A percentile compares a stretch with the other conserved stretches of the same genome.
phyloP scores from a whole-genome alignment of 2,888 invertebrate species.

The Drosophila affinis region DNA sequence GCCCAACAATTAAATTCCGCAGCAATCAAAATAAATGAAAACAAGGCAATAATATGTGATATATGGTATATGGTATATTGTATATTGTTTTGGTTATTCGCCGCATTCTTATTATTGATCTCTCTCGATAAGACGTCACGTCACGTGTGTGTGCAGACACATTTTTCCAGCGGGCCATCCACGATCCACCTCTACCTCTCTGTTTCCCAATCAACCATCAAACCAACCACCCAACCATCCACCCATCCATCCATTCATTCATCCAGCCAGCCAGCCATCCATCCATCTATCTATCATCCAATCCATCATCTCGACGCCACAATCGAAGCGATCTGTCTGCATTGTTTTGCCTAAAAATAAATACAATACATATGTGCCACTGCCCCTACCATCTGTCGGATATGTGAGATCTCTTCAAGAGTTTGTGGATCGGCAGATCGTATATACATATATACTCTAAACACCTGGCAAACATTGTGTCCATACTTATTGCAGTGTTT shows the following conservation, averaged over 20 bases:
- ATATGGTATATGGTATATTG: not conserved
- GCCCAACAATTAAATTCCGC: not conserved
- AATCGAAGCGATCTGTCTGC: constrained; percentile 52
- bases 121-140: constrained; percentile 49
- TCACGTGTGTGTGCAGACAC: constrained; percentile 51
- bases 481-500: not conserved
- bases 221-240: not conserved
- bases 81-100: not conserved
- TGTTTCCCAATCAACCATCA: not conserved
- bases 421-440: not conserved
- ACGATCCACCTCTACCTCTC: not conserved
- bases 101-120: constrained; percentile 58
- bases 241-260: not conserved
- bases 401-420: not conserved
- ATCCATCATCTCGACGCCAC: constrained; percentile 62
- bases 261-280: constrained; percentile 8
- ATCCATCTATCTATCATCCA: constrained; percentile 36
- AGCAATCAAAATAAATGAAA: not conserved
- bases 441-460: constrained; percentile 8
- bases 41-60: not conserved
- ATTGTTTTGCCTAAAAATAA: constrained; percentile 74
- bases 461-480: constrained; percentile 60
- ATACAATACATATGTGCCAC: constrained; percentile 55
- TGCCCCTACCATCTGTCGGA: not conserved
- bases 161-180: not conserved